These are phyloP conservation scores for Gavia stellata DNA, from an alignment of 2,113 vertebrate genomes.

Conservation along the genomic window DNA sequence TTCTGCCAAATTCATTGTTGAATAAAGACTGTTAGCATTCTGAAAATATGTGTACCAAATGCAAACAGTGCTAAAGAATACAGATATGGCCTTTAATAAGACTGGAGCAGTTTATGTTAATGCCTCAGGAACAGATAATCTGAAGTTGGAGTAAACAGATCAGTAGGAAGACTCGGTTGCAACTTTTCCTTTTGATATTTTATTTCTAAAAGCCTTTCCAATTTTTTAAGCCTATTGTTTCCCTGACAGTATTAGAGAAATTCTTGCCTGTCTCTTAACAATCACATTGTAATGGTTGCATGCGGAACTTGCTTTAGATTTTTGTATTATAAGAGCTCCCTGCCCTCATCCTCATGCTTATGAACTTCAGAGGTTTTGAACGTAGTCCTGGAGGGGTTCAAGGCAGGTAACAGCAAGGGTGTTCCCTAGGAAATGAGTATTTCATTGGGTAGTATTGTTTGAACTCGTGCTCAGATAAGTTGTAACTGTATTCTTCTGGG, in stretches of 20 bases:
- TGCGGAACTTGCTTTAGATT: slow-evolving; percentile 3
- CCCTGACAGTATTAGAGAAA: not conserved
- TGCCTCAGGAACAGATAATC: not conserved
- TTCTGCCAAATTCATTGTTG: slow-evolving; percentile 33
- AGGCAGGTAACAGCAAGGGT: not conserved
- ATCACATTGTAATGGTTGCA: not conserved
- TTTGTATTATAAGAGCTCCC: not conserved
- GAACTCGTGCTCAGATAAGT: not conserved
- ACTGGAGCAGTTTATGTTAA: not conserved
- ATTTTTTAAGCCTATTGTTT: not conserved
- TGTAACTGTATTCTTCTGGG: not conserved
- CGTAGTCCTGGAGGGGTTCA: not conserved
- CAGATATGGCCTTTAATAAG: not conserved
- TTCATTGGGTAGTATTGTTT: not conserved
- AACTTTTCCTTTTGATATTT: slow-evolving; percentile 8
- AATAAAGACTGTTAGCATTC: not conserved
- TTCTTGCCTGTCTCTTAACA: not conserved
- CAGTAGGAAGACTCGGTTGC: not conserved
- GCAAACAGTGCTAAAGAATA: slow-evolving; percentile 20
- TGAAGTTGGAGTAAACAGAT: not conserved
- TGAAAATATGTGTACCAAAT: not conserved
- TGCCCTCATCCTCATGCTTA: not conserved
- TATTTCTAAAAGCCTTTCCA: not conserved
- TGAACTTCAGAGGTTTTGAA: not conserved
- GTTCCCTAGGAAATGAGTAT: not conserved